Conservation (phyloP, 2,113 vertebrate genomes). For the Cottus gobio region DNA sequence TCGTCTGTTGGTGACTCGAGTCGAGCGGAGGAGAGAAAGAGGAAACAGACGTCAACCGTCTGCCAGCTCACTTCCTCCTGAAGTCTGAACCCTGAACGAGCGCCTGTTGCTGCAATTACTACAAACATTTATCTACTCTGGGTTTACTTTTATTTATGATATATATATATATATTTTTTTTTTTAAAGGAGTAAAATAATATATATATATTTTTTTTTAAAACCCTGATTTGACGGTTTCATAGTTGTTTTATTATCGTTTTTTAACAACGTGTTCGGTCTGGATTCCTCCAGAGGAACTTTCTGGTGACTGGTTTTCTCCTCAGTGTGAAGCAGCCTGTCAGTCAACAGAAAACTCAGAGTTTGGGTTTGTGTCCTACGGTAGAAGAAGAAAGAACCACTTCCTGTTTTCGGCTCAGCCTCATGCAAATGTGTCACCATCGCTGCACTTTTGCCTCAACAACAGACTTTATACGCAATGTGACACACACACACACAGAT, state of each 20-base stretch:
- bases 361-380: conserved; percentile 60
- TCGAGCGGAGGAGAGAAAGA: conserved; percentile 55
- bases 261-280: background rate
- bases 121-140: background rate
- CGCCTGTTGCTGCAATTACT: conserved; percentile 4
- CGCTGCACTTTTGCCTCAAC: conserved; percentile 66
- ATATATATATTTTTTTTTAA: background rate
- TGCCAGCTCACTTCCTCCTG: conserved; percentile 76
- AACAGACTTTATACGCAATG: conserved; percentile 1
- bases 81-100: conserved; percentile 26
- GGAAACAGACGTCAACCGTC: conserved; percentile 69
- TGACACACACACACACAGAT: conserved; percentile 9
- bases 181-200: background rate
- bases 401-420: conserved; percentile 80
- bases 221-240: background rate
- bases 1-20: conserved; percentile 7
- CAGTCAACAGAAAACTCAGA: conserved; percentile 40
- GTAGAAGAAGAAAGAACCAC: conserved; percentile 66
- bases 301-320: background rate
- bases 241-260: accelerated
- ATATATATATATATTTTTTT: background rate
- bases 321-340: conserved; percentile 10
- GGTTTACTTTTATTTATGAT: background rate
- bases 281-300: background rate
- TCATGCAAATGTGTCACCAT: conserved; percentile 80